A percentile compares a stretch with the other conserved stretches of the same genome.
Conservation (phyloP, 2,888 invertebrate genomes). For the Agapetus fuscipes region DNA sequence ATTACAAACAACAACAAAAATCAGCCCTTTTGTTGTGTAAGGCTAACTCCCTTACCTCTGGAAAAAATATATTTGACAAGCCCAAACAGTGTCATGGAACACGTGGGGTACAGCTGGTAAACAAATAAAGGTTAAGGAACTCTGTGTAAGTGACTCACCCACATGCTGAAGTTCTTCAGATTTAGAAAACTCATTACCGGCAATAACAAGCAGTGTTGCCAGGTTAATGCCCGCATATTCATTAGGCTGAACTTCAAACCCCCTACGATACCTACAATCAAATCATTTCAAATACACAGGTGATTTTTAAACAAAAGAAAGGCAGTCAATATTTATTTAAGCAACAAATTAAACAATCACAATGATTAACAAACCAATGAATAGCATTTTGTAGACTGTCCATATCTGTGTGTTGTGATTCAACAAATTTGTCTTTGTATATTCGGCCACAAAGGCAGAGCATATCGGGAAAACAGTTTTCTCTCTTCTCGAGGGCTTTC, state of each 20-base stretch:
- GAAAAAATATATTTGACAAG: too few species aligned
- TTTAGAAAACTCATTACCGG: conserved; percentile 89
- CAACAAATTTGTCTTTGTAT: conserved; percentile 95
- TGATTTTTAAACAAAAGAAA: too few species aligned
- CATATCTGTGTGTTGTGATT: conserved; percentile 83
- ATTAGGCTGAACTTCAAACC: conserved; percentile 96
- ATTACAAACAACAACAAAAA: too few species aligned
- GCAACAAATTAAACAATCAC: not conserved
- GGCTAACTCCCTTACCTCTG: too few species aligned
- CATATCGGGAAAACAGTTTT: conserved; percentile 95
- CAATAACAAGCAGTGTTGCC: conserved; percentile 92
- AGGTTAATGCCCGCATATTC: conserved; percentile 99
- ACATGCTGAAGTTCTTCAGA: conserved; percentile 87
- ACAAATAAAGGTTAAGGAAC: too few species aligned
- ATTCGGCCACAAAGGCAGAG: conserved; percentile 95
- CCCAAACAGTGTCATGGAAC: too few species aligned
- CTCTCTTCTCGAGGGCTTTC: conserved; percentile 83
- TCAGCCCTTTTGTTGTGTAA: too few species aligned
- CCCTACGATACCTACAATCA: conserved; percentile 69
- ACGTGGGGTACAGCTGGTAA: too few species aligned
- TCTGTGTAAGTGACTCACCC: conserved; percentile 52
- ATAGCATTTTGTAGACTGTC: conserved; percentile 88
- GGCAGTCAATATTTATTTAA: not conserved
- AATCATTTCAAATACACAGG: not conserved
- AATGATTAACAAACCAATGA: conserved; percentile 55